A percentile compares a stretch with the other conserved stretches of the same genome.
Evolutionary conservation across 2,797 vertebrate species (phyloP).

Genomic region (Oreochromis mossambicus): DNA sequence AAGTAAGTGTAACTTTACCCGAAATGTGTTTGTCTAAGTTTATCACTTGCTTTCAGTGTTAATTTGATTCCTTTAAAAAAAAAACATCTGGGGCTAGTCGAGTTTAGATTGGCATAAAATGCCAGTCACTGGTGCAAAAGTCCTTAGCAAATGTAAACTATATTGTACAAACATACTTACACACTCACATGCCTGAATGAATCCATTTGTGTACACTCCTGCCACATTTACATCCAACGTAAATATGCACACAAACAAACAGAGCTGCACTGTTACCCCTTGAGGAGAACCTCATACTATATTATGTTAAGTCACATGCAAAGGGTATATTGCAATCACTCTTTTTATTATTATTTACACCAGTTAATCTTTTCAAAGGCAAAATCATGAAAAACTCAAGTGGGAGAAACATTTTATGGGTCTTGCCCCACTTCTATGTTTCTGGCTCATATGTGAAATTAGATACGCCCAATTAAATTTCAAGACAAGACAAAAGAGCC

Average conservation of each 20-base stretch:
- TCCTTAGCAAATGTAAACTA: neutral
- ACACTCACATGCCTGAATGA: neutral
- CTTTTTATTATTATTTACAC: neutral
- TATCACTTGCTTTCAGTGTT: neutral
- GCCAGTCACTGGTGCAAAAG: neutral
- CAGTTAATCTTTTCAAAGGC: neutral
- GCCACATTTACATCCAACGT: fast-evolving
- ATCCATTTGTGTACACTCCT: neutral
- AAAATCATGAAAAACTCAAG: neutral
- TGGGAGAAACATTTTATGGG: neutral
- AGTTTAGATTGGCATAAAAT: neutral
- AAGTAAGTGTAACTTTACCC: fast-evolving
- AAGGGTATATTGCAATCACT: neutral
- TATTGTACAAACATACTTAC: neutral
- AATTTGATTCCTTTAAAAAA: neutral
- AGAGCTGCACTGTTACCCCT: neutral
- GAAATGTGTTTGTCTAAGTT: neutral
- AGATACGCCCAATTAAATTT: neutral
- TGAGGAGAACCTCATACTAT: neutral
- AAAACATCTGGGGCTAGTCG: fast-evolving
- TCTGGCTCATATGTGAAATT: neutral
- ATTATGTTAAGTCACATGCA: neutral
- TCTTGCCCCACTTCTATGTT: neutral
- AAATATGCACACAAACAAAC: neutral
- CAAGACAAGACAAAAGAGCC: neutral